phyloP scores from a whole-genome alignment of 1,140 invertebrate genomes.

The Lepidostoma basale region DNA sequence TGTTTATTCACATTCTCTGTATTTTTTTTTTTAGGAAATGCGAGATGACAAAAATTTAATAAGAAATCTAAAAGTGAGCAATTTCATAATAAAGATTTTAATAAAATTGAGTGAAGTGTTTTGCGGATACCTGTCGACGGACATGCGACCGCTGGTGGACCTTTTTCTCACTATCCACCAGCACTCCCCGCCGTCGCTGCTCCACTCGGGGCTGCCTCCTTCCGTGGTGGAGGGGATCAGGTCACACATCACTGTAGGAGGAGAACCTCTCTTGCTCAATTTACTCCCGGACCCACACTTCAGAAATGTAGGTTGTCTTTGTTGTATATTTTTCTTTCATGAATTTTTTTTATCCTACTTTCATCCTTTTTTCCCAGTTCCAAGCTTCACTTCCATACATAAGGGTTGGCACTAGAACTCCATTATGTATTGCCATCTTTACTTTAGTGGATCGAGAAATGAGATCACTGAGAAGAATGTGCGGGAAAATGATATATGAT shows the following conservation, averaged over 20 bases:
- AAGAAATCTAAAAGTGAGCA: constrained; percentile 34
- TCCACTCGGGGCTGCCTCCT: neutral
- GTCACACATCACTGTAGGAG: constrained; percentile 35
- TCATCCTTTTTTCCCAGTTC: no score
- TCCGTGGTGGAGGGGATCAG: constrained; percentile 34
- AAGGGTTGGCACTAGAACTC: no score
- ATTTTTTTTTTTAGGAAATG: constrained; percentile 34
- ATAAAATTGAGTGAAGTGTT: constrained; percentile 36
- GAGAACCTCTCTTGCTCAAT: constrained; percentile 31
- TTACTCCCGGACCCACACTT: constrained; percentile 30
- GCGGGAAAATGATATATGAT: no score
- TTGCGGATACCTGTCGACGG: constrained; percentile 22
- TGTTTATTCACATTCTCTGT: no score
- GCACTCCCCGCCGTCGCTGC: constrained; percentile 30
- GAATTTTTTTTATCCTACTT: neutral
- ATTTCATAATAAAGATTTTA: constrained; percentile 40
- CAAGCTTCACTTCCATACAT: no score
- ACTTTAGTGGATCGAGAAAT: no score
- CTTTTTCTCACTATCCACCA: constrained; percentile 19
- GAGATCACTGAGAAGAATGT: no score
- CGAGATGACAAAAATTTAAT: constrained; percentile 19
- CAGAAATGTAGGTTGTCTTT: constrained; percentile 25
- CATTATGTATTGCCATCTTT: no score
- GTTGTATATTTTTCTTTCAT: neutral
- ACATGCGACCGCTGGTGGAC: constrained; percentile 16